Base-by-base conservation (phyloP, 2,113 vertebrate species). In the Neolamprologus longior region DNA sequence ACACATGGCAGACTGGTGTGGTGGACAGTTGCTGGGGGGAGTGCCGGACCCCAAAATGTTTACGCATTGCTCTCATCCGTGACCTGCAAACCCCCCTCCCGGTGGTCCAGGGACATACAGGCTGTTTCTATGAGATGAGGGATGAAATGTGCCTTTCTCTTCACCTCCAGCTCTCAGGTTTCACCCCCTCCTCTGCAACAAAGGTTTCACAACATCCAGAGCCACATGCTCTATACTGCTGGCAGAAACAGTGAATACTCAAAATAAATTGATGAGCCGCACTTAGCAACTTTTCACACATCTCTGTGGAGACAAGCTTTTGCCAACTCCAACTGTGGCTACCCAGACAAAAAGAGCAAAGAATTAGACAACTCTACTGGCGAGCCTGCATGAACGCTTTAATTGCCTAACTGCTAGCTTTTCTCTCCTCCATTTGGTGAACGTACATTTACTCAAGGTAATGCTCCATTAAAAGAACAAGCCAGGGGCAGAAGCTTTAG, bases 1-100 rank as follows among this genome's bases (percentile, higher is more conserved):
- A 91, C 93, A 94, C 91, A 95, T 88, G 84, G 80, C 93, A 88
- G 86, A 66, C 87, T 85, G 80, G 85, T 83, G 63, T n/a, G 79
- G 76, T 24, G 21, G 53, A 2, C 9, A n/a, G 54, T n/a, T 3
- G 4, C 33, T 31, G 82, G 58, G 31, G 82, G 63, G 57, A 31
- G 6, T 35, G 81, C 35, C 21, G 45, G 7, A 24, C 52, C 61
- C 83, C 50, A 33, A 45, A 84, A 82, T 90, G 57, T 87, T 89
- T 86, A 92, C 61, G 26, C n/a, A 61, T 6, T 10, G 12, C 13
- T 31, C 37, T 21, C 73, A 58, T 28, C 76, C 82, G 21, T 83
- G 55, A 82, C 58, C 89, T 89, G 78, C 73, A 88, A 83, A 84
- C 93, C 91, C 90, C 26, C 3, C 14, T 4, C 57, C 57, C 9